Percentiles rank a stretch among this genome's conserved stretches.
These are phyloP conservation scores for Cottus gobio DNA, from an alignment of 2,113 vertebrate species.

Conservation along the genomic window DNA sequence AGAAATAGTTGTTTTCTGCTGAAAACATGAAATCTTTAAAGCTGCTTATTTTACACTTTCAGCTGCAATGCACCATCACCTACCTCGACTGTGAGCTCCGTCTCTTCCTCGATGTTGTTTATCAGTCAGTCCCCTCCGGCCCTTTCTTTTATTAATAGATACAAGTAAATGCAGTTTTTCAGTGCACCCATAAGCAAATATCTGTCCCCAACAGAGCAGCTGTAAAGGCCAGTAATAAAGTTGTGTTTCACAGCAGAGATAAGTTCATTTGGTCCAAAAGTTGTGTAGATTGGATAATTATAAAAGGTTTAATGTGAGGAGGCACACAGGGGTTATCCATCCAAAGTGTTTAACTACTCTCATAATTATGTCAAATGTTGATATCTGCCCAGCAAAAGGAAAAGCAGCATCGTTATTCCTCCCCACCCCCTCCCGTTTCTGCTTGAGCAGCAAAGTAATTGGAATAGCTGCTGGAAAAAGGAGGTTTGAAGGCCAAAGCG, in stretches of 20 bases:
- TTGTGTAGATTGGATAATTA: slow-evolving; percentile 50
- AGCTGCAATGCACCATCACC: slow-evolving; percentile 65
- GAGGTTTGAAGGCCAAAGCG: slow-evolving; percentile 38
- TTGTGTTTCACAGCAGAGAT: slow-evolving; percentile 4
- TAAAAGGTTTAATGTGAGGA: slow-evolving; percentile 67
- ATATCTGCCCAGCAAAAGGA: slow-evolving; percentile 29
- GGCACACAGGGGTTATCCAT: slow-evolving; percentile 51
- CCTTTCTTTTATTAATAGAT: slow-evolving; percentile 58
- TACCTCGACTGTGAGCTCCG: slow-evolving; percentile 24
- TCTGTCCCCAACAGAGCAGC: slow-evolving; percentile 20
- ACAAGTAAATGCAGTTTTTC: slow-evolving; percentile 25
- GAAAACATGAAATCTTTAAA: slow-evolving; percentile 31
- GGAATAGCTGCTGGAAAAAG: slow-evolving; percentile 18
- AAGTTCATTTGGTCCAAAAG: slow-evolving; percentile 58
- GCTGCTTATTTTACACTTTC: slow-evolving; percentile 52
- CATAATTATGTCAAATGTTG: slow-evolving; percentile 65
- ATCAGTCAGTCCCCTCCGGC: slow-evolving; percentile 42
- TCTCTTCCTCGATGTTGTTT: slow-evolving; percentile 49
- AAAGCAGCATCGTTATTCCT: neutral
- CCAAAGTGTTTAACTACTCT: slow-evolving; percentile 58
- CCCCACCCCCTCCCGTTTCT: neutral
- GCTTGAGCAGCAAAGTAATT: slow-evolving; percentile 41
- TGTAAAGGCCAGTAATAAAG: slow-evolving; percentile 45
- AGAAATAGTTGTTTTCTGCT: slow-evolving; percentile 6
- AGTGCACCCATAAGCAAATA: slow-evolving; percentile 30